Evolutionary conservation across 2,888 invertebrate genomes (phyloP), one percentile per base, ranked within the genome.

Genomic region (Drosophila rellima): DNA sequence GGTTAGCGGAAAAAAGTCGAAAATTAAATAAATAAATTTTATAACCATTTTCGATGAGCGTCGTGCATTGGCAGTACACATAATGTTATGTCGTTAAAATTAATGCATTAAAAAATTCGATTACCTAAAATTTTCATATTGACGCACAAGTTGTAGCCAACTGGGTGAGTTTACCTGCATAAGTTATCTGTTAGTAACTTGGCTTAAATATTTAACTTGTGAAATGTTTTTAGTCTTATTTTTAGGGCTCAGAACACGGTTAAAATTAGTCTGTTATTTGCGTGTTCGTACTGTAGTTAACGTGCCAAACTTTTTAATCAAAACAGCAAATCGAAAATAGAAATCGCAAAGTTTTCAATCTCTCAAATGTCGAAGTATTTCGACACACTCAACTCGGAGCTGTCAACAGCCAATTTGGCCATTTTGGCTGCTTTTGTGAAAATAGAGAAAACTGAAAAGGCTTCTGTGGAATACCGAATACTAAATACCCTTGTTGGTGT

Each of bases 321-420:
- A 88, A 85, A 74, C 62, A 61, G 68, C 66, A 78, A 77, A 75
- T 70, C 75, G 65, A 80, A 88, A 85, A 77, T 72, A 73, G 78
- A 76, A 88, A 85, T 65, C 55, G 61, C 62, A 73, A 89, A 89
- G 72, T 85, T 85, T 75, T 85, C 80, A 82, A 82, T 82, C 86
- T 80, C 56, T 62, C 78, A 78, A 85, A 85, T 75, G 88, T 82
- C 82, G 67, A 85, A 88, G 83, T 78, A 74, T 73, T 87, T 85
- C 85, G 73, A 77, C 88, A 82, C 78, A 82, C 88, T 81, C 76
- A 63, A 87, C 68, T 75, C 62, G 67, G 63, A 52, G 70, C 89
- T 88, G 89, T 89, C 86, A 86, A 86, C 89, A 88, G 89, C 76
- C 89, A 86, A 86, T 86, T 89, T 80, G 44, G 68, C 51, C 70